These are phyloP conservation scores for Nothoprocta perdicaria DNA, from an alignment of 2,113 vertebrate genomes.

Conservation along the genomic window DNA sequence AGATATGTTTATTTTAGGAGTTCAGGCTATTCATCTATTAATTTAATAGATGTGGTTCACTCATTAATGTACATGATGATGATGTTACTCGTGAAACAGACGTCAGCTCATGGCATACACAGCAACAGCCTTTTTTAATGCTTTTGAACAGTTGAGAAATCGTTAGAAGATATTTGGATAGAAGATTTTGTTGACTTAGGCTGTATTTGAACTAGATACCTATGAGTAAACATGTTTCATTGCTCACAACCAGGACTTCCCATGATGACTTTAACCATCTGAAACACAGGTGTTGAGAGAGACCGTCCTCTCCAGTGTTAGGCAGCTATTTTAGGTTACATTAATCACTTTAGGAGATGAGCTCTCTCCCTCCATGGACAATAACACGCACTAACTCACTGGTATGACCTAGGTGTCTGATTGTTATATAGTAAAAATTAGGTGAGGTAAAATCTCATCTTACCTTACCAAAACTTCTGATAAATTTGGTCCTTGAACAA, in stretches of 20 bases:
- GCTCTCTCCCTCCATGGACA: not conserved
- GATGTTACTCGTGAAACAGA: not conserved
- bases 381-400: not conserved
- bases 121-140: not conserved
- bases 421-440: not conserved
- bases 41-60: not conserved
- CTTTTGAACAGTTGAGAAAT: not conserved
- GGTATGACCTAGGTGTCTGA: not conserved
- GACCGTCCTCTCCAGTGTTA: not conserved
- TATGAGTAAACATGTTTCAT: not conserved
- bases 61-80: not conserved
- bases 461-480: conserved; percentile 26
- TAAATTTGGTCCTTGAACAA: conserved; percentile 11
- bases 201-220: not conserved
- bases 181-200: not conserved
- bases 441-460: not conserved
- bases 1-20: not conserved
- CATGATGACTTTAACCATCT: not conserved
- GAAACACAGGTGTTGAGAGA: not conserved
- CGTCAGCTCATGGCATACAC: not conserved
- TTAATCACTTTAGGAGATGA: not conserved
- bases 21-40: not conserved
- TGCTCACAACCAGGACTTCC: not conserved
- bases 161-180: not conserved
- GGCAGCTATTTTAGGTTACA: not conserved